Base-by-base conservation (phyloP, 2,797 vertebrate species). In the Rhabdophis nuchalis region DNA sequence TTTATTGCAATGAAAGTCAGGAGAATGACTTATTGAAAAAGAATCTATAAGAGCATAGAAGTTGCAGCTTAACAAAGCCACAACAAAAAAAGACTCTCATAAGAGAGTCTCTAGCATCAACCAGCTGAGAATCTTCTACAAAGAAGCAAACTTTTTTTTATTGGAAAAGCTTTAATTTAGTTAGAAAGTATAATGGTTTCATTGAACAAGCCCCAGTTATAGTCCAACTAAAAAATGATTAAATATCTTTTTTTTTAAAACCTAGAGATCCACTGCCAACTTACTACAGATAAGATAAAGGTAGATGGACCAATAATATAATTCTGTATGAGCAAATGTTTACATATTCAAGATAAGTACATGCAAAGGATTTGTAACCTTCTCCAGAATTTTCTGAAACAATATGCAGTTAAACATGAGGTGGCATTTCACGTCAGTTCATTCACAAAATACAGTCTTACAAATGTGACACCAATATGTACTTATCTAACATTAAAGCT, bases 281-380 rank as follows among this genome's bases (percentile, higher is more conserved):
- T 46, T 41, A 25, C 41, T 82, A 82, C 3, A 82, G 20, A 4
- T 20, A 41, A 77, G 14, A 72, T 36, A 72, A 3, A 72, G 18
- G 68, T 72, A 72, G 56, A 18, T 14, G 53, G 14, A 13, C 53
- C 27, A 18, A 27, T 82, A 50, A 29, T 50, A 14, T 50, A 5
- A 32, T 1, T 52, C 46, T n/a, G 16, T 36, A 29, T 57, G 2
- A 57, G 3, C 9, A 50, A 89, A 61, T 25, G 12, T 82, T 25
- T 25, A 82, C 10, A 6, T 29, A 27, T 41, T 41, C 89, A 57
- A 77, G 36, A 23, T 32, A 86, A 89, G n/a, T 1, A 4, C 86
- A 91, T 92, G 93, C 46, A 94, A 86, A 92, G 25, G 94, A 95
- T 88, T 46, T 94, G 91, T 85, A 8, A 77, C 36, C 32, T 91